Evolutionary conservation across 92 coral and sea anemone species (phyloP), one percentile per base, ranked within the genome.

Genomic region (Epizoanthus stellaris): DNA sequence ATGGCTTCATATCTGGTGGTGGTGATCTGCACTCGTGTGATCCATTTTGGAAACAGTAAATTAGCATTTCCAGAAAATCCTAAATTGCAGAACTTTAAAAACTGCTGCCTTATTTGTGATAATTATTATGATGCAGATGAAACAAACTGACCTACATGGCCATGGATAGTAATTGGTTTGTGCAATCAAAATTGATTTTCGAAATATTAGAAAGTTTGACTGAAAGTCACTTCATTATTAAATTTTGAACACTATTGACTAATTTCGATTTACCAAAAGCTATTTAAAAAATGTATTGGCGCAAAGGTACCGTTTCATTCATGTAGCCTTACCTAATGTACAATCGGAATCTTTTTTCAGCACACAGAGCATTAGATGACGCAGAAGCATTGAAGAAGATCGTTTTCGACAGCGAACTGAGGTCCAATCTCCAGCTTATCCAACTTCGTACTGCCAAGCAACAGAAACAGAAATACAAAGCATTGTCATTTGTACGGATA

Each of bases 361-460:
- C 80, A 73, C 80, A 36, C 60, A 21, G 80, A 43, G 80, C 80
- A 73, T 57, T 73, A 73, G 80, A 73, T 30, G 80, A 73, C n/a
- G 52, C 60, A 43, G 5, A 53, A 39, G 80, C 80, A 42, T 21
- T 73, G 54, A 73, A 42, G 80, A 73, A 57, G 80, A 57, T 73
- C 13, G 60, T 73, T 73, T 73, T 14, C 10, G 80, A 73, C 53
- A 73, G 34, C 54, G 54, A 73, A 45, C 17, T 68, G 43, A 68
- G 6, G n/a, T 38, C 36, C 74, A 38, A 21, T 21, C 74, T 68
- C 17, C 42, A 68, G 43, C 36, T 30, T 68, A 21, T 68, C 74
- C 43, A 45, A 30, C 74, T 68, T 38, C 74, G 74, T 13, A 30
- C 74, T 30, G 36, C 43, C 74, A 68, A 68, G 42, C 74, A 68